Conservation (phyloP, 2,797 vertebrate genomes). For the Acanthornis magna region DNA sequence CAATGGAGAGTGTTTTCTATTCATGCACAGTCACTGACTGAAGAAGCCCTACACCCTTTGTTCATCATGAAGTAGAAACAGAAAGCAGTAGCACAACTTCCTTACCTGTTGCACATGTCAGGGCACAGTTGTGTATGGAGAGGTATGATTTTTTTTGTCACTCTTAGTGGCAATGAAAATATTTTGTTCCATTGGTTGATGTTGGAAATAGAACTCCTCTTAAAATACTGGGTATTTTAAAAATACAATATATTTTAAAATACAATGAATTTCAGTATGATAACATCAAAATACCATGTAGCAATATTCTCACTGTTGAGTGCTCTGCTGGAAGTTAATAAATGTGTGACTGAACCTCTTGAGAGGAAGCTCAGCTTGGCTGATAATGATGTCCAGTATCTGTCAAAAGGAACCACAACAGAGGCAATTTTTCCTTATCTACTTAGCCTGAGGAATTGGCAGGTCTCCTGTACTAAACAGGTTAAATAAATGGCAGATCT, state of each 20-base stretch:
- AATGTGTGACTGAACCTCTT: background rate
- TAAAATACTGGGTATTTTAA: background rate
- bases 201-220: background rate
- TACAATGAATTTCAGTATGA: background rate
- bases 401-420: background rate
- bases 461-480: background rate
- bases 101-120: background rate
- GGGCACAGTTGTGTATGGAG: background rate
- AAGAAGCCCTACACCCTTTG: conserved; percentile 35
- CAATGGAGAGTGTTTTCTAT: conserved; percentile 48
- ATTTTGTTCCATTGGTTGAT: background rate
- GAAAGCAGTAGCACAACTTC: background rate
- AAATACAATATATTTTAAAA: background rate
- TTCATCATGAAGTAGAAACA: background rate
- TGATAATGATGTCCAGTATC: background rate
- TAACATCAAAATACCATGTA: background rate
- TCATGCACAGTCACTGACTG: background rate
- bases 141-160: background rate
- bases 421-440: background rate
- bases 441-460: background rate
- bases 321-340: background rate
- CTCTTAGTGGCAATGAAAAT: background rate
- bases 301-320: background rate
- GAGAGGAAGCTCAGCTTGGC: background rate
- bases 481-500: background rate